A percentile compares a stretch with the other conserved stretches of the same genome.
Evolutionary conservation across 2,888 invertebrate genomes (phyloP).

Genomic region (Shargacucullia verbasci): DNA sequence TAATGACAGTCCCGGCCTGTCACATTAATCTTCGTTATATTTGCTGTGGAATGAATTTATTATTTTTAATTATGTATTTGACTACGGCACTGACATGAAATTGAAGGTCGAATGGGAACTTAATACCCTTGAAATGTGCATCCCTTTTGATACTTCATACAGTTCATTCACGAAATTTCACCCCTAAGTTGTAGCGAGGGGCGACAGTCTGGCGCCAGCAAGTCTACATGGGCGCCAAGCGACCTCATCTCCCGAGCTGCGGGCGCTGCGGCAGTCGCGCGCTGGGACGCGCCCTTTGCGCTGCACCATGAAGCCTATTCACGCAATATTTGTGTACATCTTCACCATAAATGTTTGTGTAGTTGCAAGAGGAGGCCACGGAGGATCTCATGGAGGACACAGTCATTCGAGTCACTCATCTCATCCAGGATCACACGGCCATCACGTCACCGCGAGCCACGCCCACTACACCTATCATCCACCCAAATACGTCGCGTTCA

Average conservation of each 20-base stretch:
- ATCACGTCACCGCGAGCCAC: slow-evolving; percentile 74
- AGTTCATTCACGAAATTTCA: slow-evolving; percentile 34
- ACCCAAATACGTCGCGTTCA: slow-evolving; percentile 74
- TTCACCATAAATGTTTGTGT: slow-evolving; percentile 70
- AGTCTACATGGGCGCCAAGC: slow-evolving; percentile 76
- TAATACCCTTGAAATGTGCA: neutral
- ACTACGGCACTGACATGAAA: too few species aligned
- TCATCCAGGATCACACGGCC: slow-evolving; percentile 44
- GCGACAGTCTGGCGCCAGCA: slow-evolving; percentile 78
- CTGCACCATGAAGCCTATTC: slow-evolving; percentile 73
- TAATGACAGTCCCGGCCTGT: slow-evolving; percentile 26
- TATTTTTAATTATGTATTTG: too few species aligned
- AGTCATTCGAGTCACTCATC: slow-evolving; percentile 20
- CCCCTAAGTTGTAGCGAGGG: slow-evolving; percentile 38
- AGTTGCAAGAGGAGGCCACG: slow-evolving; percentile 63
- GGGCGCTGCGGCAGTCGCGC: slow-evolving; percentile 76
- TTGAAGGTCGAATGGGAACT: neutral
- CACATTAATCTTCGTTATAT: slow-evolving; percentile 17
- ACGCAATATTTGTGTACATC: slow-evolving; percentile 59
- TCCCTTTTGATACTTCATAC: neutral
- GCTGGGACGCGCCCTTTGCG: slow-evolving; percentile 73
- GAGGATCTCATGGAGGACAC: slow-evolving; percentile 32
- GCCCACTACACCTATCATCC: slow-evolving; percentile 81
- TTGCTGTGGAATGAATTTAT: neutral
- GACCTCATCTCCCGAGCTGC: slow-evolving; percentile 66